Conservation (phyloP, 2,797 vertebrate genomes). For the Ptychobarbus kaznakovi region DNA sequence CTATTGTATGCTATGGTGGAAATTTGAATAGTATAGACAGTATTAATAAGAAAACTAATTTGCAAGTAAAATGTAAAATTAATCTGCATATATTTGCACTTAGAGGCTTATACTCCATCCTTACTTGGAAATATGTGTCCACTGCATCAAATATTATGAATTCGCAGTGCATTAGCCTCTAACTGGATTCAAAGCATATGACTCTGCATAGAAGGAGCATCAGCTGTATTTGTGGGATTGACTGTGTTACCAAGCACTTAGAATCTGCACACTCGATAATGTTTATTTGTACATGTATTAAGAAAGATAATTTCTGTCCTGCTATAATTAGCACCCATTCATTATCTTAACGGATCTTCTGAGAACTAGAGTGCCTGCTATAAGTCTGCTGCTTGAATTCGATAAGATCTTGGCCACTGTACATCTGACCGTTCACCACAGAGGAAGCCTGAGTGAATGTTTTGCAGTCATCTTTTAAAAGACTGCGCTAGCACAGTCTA, state of each 20-base stretch:
- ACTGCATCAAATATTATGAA: not conserved
- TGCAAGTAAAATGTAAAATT: conserved; percentile 25
- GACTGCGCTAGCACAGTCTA: not conserved
- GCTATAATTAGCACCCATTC: not conserved
- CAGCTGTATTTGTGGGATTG: not conserved
- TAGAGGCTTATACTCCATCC: not conserved
- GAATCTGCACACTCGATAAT: not conserved
- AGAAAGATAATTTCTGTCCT: not conserved
- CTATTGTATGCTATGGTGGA: not conserved
- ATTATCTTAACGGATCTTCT: not conserved
- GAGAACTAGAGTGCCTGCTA: not conserved
- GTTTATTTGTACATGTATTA: not conserved
- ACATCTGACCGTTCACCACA: not conserved
- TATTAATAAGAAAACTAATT: conserved; percentile 3
- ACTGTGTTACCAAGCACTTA: not conserved
- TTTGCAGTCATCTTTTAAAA: not conserved
- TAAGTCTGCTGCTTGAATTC: not conserved
- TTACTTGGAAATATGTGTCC: conserved; percentile 1
- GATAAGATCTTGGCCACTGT: conserved; percentile 27
- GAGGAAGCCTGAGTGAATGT: not conserved
- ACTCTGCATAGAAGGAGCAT: not conserved
- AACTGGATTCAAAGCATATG: not conserved
- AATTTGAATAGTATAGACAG: conserved; percentile 28
- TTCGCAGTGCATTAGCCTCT: not conserved
- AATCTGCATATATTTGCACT: not conserved